A percentile compares a stretch with the other conserved stretches of the same genome.
Conservation (phyloP, 2,797 vertebrate genomes). For the Lithobates sylvaticus region DNA sequence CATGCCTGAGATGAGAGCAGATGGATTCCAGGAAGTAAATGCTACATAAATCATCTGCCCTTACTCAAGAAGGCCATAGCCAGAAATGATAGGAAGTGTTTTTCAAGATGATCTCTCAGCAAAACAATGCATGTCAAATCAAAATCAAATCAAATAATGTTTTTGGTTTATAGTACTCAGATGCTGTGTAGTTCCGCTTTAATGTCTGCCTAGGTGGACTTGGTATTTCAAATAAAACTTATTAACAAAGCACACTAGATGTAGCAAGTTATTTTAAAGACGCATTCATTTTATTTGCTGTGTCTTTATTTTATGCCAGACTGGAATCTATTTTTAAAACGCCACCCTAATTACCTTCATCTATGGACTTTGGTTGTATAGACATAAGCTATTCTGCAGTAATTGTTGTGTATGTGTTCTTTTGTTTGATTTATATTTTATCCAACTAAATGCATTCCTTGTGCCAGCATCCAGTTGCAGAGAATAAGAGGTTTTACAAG, state of each 20-base stretch:
- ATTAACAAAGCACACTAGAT: not conserved
- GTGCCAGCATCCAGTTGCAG: not conserved
- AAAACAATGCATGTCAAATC: no score
- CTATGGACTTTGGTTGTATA: not conserved
- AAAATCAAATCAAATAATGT: no score
- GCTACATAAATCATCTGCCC: no score
- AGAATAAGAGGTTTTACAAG: slow-evolving; percentile 21
- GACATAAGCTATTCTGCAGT: not conserved
- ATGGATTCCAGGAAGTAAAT: no score
- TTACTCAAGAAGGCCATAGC: no score
- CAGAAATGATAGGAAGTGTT: no score
- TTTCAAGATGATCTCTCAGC: no score
- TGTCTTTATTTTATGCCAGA: not conserved
- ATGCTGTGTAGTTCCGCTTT: no score
- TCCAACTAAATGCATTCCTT: slow-evolving; percentile 6
- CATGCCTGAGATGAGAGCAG: no score
- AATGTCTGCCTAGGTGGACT: not conserved
- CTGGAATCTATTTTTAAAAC: not conserved
- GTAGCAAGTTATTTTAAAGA: not conserved
- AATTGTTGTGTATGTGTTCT: not conserved
- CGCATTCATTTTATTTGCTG: not conserved
- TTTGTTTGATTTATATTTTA: slow-evolving; percentile 19
- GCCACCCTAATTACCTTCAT: not conserved
- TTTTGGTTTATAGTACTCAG: no score
- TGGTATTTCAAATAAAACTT: not conserved